Percentiles rank a stretch among this genome's conserved stretches.
These are phyloP conservation scores for Pseudorectes ferrugineus DNA, from an alignment of 2,113 vertebrate genomes.

Conservation along the genomic window DNA sequence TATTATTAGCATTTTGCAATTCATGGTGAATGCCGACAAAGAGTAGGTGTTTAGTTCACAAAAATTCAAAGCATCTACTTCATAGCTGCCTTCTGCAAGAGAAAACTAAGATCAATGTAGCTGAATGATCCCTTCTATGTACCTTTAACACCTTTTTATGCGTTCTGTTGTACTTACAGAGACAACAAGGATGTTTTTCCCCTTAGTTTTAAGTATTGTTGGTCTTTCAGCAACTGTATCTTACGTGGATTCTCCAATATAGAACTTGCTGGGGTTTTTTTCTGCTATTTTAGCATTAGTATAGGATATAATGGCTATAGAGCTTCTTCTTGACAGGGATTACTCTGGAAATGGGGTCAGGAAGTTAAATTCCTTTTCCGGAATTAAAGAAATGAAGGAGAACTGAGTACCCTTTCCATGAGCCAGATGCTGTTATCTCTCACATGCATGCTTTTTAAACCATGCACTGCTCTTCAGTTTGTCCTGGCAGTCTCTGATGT, in stretches of 20 bases:
- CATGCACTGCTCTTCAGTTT: background rate
- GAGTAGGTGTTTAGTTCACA: background rate
- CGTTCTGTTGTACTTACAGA: background rate
- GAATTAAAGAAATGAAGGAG: background rate
- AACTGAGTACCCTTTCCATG: background rate
- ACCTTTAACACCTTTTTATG: background rate
- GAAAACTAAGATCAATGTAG: background rate
- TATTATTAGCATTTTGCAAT: background rate
- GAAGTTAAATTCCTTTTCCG: background rate
- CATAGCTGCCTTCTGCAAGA: background rate
- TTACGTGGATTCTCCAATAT: background rate
- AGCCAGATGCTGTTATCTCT: background rate
- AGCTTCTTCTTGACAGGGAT: background rate
- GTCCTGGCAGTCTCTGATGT: background rate
- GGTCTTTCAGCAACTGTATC: background rate
- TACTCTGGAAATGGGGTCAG: background rate
- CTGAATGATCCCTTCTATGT: background rate
- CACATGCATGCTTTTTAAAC: background rate
- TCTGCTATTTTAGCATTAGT: background rate
- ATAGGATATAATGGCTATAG: background rate
- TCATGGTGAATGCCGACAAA: background rate
- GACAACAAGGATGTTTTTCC: background rate
- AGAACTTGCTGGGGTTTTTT: background rate
- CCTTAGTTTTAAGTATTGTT: background rate
- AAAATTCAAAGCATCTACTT: background rate